These are phyloP conservation scores for Muscicapa comitata DNA, from an alignment of 2,797 vertebrate genomes.

Conservation along the genomic window DNA sequence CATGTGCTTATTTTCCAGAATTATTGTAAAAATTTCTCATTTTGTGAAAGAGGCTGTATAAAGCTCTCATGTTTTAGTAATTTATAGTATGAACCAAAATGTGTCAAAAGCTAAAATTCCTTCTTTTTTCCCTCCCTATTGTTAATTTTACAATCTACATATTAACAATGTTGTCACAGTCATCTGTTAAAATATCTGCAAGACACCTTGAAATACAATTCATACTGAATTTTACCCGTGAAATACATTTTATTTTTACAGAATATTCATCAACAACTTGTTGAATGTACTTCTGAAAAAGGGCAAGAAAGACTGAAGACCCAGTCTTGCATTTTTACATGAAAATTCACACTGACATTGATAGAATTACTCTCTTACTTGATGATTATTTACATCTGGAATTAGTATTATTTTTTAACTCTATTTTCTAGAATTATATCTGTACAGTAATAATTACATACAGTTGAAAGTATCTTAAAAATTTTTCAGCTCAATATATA, in stretches of 20 bases:
- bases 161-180: neutral
- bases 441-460: neutral
- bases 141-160: neutral
- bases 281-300: neutral
- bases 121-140: rapidly evolving
- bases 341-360: neutral
- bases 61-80: neutral
- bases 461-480: neutral
- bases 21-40: rapidly evolving
- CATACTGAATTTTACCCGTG: neutral
- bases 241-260: neutral
- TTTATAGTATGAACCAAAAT: neutral
- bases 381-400: neutral
- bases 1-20: neutral
- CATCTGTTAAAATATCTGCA: neutral
- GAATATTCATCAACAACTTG: neutral
- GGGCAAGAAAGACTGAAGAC: neutral
- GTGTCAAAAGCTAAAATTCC: neutral
- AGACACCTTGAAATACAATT: neutral
- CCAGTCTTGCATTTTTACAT: neutral
- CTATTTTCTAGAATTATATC: neutral
- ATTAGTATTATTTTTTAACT: neutral
- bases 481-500: neutral
- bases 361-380: neutral
- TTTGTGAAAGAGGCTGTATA: neutral